Base-by-base conservation (phyloP, 2,797 vertebrate genomes). In the Gymnothorax javanicus region DNA sequence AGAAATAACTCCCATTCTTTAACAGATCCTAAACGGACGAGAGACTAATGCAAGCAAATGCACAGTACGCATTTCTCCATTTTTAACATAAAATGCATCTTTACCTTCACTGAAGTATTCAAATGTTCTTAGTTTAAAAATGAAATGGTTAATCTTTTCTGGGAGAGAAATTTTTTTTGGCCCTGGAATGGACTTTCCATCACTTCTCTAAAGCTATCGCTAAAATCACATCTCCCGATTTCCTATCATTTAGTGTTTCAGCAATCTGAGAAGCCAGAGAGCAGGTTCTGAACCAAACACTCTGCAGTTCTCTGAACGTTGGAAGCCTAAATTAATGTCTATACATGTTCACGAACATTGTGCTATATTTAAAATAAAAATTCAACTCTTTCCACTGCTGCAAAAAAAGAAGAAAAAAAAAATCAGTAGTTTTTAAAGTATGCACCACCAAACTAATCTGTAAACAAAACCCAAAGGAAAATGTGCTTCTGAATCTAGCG, bases 41-140 rank as follows among this genome's bases (percentile, higher is more conserved):
- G 23, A 88, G 84, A 73, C 84, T 83, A 85, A 67, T 85, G 73
- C 73, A 75, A 69, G 52, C 67, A 88, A 62, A 71, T 56, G 13
- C 54, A 86, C 84, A 54, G 88, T 88, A 67, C 86, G 84, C 81
- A 60, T 83, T 71, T 86, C 85, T 85, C 88, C 27, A 56, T 90
- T 90, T 91, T 91, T 90, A 90, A 91, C 89, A 91, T 91, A 91
- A 91, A 93, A 91, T 89, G 90, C 75, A 56, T 83, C 52, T 43
- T 86, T 86, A 56, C 90, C 91, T 92, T 92, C 90, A 91, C 90
- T 90, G 88, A 92, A 93, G 92, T 91, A 89, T 88, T 91, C 84
- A 88, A 87, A 88, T 91, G 77, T 86, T 67, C 83, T 84, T 8
- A 84, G n/a, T 85, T 85, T 25, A 56, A 73, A 85, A 54, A 81